A percentile compares a stretch with the other conserved stretches of the same genome.
These are phyloP conservation scores for Tachuris rubrigastra DNA, from an alignment of 2,113 vertebrate species.

Conservation along the genomic window DNA sequence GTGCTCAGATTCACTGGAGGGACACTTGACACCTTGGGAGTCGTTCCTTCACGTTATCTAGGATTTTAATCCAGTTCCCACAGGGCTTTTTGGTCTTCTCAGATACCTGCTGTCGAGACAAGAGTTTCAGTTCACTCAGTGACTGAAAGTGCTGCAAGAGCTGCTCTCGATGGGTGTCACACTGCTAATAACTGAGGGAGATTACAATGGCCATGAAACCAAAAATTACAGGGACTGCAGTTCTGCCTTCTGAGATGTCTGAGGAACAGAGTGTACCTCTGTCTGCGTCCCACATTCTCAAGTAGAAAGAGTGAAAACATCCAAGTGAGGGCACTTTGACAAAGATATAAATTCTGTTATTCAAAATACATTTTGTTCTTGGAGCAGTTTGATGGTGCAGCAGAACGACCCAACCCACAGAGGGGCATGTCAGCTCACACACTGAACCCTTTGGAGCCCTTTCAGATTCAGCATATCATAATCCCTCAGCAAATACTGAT, in stretches of 20 bases:
- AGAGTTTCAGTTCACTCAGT: not conserved
- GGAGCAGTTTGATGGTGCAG: not conserved
- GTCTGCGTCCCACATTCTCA: rapidly evolving
- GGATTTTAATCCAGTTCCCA: not conserved
- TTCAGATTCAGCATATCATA: not conserved
- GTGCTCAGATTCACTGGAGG: not conserved
- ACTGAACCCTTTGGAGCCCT: not conserved
- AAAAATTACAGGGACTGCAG: not conserved
- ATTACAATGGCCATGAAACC: not conserved
- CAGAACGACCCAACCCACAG: not conserved
- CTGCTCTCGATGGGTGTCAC: not conserved
- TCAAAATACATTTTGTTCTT: not conserved
- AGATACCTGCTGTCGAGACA: not conserved
- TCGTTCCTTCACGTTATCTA: not conserved
- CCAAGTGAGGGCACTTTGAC: not conserved
- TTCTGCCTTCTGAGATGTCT: not conserved
- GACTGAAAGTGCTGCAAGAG: not conserved
- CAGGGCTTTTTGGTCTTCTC: not conserved
- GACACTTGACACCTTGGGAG: not conserved
- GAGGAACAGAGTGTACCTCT: not conserved
- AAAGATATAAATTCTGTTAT: not conserved
- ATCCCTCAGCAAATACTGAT: not conserved
- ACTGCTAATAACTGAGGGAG: not conserved
- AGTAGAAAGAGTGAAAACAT: not conserved
- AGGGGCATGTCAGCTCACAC: not conserved